These are phyloP conservation scores for Morone saxatilis DNA, from an alignment of 2,113 vertebrate genomes.

Conservation along the genomic window DNA sequence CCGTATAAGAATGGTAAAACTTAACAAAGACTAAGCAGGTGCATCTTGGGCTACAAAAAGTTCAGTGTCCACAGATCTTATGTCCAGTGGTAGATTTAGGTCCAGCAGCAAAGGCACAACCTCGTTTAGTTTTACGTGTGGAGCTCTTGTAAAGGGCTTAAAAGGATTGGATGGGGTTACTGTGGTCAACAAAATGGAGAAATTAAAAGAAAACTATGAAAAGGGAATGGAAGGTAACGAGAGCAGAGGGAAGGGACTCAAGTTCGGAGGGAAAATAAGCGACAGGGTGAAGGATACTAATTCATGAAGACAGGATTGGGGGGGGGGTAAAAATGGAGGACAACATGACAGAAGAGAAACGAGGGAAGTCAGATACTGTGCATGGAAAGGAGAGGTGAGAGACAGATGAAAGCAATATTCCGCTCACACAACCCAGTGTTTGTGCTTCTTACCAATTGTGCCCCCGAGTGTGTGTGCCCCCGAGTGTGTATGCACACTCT, in stretches of 20 bases:
- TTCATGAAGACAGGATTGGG: neutral
- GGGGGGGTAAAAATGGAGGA: conserved; percentile 20
- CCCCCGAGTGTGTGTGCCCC: neutral
- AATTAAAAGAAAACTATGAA: conserved; percentile 35
- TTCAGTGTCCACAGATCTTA: neutral
- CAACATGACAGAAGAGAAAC: conserved; percentile 23
- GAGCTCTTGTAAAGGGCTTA: neutral
- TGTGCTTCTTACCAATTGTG: conserved; percentile 19
- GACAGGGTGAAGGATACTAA: conserved; percentile 23
- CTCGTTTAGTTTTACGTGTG: neutral
- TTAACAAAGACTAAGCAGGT: neutral
- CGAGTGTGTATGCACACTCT: neutral
- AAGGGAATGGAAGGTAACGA: conserved; percentile 15
- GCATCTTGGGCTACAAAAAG: conserved; percentile 13
- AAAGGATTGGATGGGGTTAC: neutral
- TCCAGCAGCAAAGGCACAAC: conserved; percentile 10
- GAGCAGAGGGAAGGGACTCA: neutral
- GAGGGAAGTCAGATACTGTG: neutral
- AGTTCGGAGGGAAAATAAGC: conserved; percentile 18
- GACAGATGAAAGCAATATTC: conserved; percentile 42
- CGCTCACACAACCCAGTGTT: neutral
- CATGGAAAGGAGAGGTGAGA: conserved; percentile 13
- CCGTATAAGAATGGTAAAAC: neutral
- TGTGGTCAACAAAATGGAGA: conserved; percentile 1
- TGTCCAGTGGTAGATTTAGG: neutral